Base-by-base conservation (phyloP, 2,888 invertebrate species). In the Adineta ricciae region DNA sequence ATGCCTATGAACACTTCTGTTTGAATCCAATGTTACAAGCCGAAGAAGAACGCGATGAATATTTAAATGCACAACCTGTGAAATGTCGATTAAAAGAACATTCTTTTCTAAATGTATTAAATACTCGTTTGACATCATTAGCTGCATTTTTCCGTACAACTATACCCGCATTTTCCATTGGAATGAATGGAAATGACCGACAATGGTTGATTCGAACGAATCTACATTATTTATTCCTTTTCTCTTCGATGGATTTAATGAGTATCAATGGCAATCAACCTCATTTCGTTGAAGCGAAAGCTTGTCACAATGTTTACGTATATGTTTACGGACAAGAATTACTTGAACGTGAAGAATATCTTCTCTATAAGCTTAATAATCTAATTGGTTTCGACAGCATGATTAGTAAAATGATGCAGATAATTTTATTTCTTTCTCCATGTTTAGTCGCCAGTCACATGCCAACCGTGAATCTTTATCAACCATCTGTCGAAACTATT, bases 21-120 rank as follows among this genome's bases (percentile, higher is more conserved):
- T 64, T 64, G 19, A 27, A 64, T 64, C 64, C 64, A 32, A 64
- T 64, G 2, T 64, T 64, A 64, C 64, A 27, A 32, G 32, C 64
- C 0, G 64, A 64, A 64, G 64, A 64, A 64, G 64, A 64, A 32
- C 64, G 64, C 32, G 64, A 64, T 32, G 64, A 64, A 32, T 64
- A 64, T 64, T 64, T 64, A 64, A 64, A 11, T 32, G 14, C 64
- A 19, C 64, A 36, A 32, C 64, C 64, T 19, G 32, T 64, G 7
- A 64, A 64, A 64, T 64, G 32, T 64, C 64, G 64, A 11, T 64
- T 64, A 64, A 64, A 64, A 64, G 64, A 64, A 64, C 64, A 64
- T 64, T 64, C 64, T 7, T 64, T 64, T 36, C 1, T 64, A 64
- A 64, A 64, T 64, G 64, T 24, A 64, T 36, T 64, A 64, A 64